phyloP scores from a whole-genome alignment of 1,140 invertebrate species.

The Saccostrea echinata region DNA sequence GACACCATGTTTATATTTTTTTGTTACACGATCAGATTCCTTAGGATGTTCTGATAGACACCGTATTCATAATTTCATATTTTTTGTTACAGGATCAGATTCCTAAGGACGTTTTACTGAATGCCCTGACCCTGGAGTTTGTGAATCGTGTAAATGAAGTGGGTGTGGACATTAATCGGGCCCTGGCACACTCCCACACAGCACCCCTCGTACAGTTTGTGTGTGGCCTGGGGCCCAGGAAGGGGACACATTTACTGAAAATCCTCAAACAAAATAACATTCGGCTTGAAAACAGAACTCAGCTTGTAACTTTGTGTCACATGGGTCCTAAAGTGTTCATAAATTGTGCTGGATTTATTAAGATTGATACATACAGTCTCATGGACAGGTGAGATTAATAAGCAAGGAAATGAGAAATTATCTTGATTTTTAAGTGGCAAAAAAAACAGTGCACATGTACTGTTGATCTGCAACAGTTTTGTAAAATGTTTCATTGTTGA shows the following conservation, averaged over 20 bases:
- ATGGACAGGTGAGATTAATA: slow-evolving; percentile 86
- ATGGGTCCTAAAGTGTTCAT: slow-evolving; percentile 99
- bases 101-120: slow-evolving; percentile 90
- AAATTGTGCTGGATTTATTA: slow-evolving; percentile 99
- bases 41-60: too few relatives aligned
- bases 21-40: too few relatives aligned
- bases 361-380: slow-evolving; percentile 97
- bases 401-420: too few relatives aligned
- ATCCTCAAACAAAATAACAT: slow-evolving; percentile 96
- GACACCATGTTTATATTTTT: too few relatives aligned
- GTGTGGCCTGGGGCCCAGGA: slow-evolving; percentile 97
- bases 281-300: slow-evolving; percentile 95
- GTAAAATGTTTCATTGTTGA: too few relatives aligned
- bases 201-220: slow-evolving; percentile 96
- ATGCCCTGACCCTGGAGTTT: slow-evolving; percentile 94
- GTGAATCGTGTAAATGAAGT: slow-evolving; percentile 97
- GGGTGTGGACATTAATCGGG: slow-evolving; percentile 98
- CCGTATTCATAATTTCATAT: background rate
- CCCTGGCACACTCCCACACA: slow-evolving; percentile 92
- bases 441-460: too few relatives aligned
- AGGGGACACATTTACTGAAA: slow-evolving; percentile 91
- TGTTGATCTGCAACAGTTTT: too few relatives aligned
- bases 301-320: slow-evolving; percentile 95
- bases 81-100: slow-evolving; percentile 87
- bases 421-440: too few relatives aligned